Conservation (phyloP, 1,140 invertebrate species). For the Leptopilina boulardi region DNA sequence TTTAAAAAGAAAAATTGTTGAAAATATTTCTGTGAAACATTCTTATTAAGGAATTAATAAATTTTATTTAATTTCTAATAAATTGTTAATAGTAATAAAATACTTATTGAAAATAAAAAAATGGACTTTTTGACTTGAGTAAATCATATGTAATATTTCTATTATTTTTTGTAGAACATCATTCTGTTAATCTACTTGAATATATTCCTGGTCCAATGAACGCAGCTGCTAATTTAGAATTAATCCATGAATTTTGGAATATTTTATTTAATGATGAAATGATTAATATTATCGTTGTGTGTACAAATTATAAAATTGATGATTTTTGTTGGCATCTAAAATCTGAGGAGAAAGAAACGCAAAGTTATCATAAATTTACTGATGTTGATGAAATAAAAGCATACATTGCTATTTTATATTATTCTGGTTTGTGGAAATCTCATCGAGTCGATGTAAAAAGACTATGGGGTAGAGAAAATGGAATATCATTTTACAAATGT, state of each 20-base stretch:
- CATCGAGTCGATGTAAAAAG: conserved; percentile 36
- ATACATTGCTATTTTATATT: conserved; percentile 41
- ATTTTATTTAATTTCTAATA: no score
- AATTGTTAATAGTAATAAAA: no score
- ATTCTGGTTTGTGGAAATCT: conserved; percentile 45
- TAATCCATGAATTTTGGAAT: conserved; percentile 39
- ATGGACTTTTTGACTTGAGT: no score
- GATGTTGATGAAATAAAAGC: conserved; percentile 38
- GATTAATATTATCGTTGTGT: conserved; percentile 33
- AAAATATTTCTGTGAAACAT: no score
- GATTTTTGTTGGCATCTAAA: conserved; percentile 22
- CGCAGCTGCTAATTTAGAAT: conserved; percentile 27
- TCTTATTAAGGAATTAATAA: no score
- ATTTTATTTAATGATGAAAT: conserved; percentile 41
- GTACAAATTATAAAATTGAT: conserved; percentile 42
- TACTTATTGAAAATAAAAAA: no score
- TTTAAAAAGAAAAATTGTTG: no score
- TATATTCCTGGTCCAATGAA: background rate
- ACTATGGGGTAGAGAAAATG: conserved; percentile 40
- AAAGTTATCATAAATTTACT: conserved; percentile 44
- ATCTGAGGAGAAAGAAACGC: conserved; percentile 20
- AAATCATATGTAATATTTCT: no score
- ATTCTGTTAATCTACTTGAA: background rate
- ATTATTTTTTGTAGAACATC: background rate
- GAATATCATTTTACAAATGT: conserved; percentile 51